Evolutionary conservation across 2,113 vertebrate species (phyloP).

Genomic region (Ciconia boyciana): DNA sequence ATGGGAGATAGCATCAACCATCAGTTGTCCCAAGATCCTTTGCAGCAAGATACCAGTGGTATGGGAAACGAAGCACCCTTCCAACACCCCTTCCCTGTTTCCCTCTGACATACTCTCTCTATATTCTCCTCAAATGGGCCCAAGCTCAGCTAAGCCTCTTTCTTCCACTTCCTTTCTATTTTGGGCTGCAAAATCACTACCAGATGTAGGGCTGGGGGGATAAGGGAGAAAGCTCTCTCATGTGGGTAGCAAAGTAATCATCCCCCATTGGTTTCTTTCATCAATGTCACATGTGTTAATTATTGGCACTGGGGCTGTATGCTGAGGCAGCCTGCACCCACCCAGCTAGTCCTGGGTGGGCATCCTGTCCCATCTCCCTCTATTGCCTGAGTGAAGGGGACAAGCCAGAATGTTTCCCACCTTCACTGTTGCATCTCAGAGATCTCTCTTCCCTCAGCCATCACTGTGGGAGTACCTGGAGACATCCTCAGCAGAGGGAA

Average conservation of each 20-base stretch:
- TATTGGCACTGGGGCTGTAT: not conserved
- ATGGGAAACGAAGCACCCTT: not conserved
- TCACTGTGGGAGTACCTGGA: not conserved
- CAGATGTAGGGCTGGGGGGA: not conserved
- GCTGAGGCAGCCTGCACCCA: not conserved
- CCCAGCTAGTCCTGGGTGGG: not conserved
- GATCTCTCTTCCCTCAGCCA: not conserved
- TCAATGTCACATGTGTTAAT: not conserved
- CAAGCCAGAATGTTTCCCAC: not conserved
- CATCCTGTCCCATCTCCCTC: not conserved
- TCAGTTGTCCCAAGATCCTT: not conserved
- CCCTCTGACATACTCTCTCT: not conserved
- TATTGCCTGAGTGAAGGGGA: not conserved
- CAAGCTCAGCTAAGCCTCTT: not conserved
- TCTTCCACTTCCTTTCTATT: conserved; percentile 9
- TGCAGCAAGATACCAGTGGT: not conserved
- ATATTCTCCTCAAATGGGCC: not conserved
- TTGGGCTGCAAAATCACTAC: not conserved
- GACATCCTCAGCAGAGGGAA: not conserved
- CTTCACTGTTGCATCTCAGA: accelerated
- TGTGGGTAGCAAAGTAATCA: not conserved
- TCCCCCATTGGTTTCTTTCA: not conserved
- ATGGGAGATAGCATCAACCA: not conserved
- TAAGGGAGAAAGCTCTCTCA: not conserved
- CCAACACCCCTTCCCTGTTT: not conserved